These are phyloP conservation scores for Corythornis leucogaster DNA, from an alignment of 2,797 vertebrate species.

Conservation along the genomic window DNA sequence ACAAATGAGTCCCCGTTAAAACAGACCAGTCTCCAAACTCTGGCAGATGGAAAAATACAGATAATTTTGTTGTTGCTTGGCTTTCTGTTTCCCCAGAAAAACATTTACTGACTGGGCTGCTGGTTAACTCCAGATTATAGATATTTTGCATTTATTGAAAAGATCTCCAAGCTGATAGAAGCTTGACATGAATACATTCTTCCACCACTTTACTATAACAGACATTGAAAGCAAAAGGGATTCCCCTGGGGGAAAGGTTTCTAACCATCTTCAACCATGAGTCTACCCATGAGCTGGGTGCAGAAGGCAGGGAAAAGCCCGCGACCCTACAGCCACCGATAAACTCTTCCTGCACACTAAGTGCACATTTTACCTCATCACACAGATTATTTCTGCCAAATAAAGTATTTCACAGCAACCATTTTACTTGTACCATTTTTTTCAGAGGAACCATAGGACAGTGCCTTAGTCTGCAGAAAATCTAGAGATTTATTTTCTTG, in stretches of 20 bases:
- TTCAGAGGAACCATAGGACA: background rate
- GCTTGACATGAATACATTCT: background rate
- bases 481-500: background rate
- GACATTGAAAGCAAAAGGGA: background rate
- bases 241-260: background rate
- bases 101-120: background rate
- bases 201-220: background rate
- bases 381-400: background rate
- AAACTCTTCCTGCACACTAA: background rate
- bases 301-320: background rate
- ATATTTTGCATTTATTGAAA: background rate
- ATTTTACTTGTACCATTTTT: background rate
- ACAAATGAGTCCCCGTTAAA: background rate
- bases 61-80: background rate
- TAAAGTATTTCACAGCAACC: background rate
- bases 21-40: background rate
- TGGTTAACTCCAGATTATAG: background rate
- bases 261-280: background rate
- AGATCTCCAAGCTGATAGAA: background rate
- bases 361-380: background rate
- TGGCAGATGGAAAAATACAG: background rate
- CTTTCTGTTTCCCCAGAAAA: background rate
- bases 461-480: background rate
- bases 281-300: background rate
- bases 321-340: background rate